Evolutionary conservation across 2,888 invertebrate species (phyloP).

Genomic region (Pristionchus japonicus): DNA sequence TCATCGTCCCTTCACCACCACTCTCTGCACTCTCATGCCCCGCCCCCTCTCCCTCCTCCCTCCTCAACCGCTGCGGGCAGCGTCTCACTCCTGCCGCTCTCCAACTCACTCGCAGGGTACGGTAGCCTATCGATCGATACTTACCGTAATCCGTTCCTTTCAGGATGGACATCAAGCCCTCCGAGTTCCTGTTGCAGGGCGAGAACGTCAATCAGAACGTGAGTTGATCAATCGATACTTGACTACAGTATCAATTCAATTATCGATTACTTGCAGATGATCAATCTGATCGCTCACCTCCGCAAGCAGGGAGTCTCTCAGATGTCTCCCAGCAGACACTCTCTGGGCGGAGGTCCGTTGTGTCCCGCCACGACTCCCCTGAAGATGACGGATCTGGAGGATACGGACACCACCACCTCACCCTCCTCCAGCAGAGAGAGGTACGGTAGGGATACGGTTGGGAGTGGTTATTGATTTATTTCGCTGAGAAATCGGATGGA

Average conservation of each 20-base stretch:
- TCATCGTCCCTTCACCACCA: not conserved
- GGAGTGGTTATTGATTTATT: not conserved
- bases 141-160: not conserved
- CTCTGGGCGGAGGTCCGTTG: not conserved
- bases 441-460: slow-evolving; percentile 8
- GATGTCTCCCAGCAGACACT: not conserved
- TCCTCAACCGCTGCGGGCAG: not conserved
- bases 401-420: slow-evolving; percentile 39
- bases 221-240: slow-evolving; percentile 8
- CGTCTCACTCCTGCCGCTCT: slow-evolving; percentile 28
- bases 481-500: no score
- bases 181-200: slow-evolving; percentile 17
- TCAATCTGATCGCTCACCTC: slow-evolving; percentile 8
- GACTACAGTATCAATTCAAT: not conserved
- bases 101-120: slow-evolving; percentile 19
- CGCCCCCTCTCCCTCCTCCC: not conserved
- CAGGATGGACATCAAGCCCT: slow-evolving; percentile 45
- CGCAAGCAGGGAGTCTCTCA: not conserved
- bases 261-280: slow-evolving; percentile 12
- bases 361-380: not conserved
- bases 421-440: slow-evolving; percentile 35
- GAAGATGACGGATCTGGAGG: slow-evolving; percentile 39
- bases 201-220: slow-evolving; percentile 12
- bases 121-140: not conserved
- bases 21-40: not conserved